Conservation (phyloP, 2,888 invertebrate species). For the Biston stratarius region DNA sequence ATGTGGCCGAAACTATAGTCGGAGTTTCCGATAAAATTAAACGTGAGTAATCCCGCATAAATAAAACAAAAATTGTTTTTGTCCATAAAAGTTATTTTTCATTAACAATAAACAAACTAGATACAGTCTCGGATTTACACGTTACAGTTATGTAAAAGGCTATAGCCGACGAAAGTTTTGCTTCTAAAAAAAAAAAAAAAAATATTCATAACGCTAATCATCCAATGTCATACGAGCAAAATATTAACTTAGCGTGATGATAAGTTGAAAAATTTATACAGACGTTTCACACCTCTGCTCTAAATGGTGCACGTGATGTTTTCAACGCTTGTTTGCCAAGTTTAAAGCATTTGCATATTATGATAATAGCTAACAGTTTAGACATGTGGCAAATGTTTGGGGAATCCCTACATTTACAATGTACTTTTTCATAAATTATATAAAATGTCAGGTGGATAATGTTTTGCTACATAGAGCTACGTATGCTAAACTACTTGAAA, state of each 20-base stretch:
- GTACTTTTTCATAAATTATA: conserved; percentile 34
- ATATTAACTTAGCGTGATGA: neutral
- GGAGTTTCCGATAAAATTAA: too few species aligned
- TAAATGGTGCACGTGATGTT: conserved; percentile 16
- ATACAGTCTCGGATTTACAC: too few species aligned
- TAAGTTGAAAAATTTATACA: neutral
- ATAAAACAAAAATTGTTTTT: too few species aligned
- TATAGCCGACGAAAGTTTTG: too few species aligned
- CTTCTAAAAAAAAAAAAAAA: neutral
- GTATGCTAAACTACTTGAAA: neutral
- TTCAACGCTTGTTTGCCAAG: conserved; percentile 23
- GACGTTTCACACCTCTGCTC: conserved; percentile 6
- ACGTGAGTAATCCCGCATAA: too few species aligned
- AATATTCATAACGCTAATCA: neutral
- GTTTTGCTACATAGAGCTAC: neutral
- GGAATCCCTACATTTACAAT: conserved; percentile 25
- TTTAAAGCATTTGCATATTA: conserved; percentile 37
- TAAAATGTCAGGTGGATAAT: conserved; percentile 6
- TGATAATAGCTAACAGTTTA: conserved; percentile 32
- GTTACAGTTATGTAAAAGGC: neutral
- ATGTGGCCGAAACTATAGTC: too few species aligned
- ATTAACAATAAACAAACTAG: too few species aligned
- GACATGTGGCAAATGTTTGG: conserved; percentile 33
- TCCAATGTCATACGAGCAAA: neutral
- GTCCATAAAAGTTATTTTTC: too few species aligned